A percentile compares a stretch with the other conserved stretches of the same genome.
These are phyloP conservation scores for Aspidoscelis tigris DNA, from an alignment of 2,113 vertebrate genomes.

Conservation along the genomic window DNA sequence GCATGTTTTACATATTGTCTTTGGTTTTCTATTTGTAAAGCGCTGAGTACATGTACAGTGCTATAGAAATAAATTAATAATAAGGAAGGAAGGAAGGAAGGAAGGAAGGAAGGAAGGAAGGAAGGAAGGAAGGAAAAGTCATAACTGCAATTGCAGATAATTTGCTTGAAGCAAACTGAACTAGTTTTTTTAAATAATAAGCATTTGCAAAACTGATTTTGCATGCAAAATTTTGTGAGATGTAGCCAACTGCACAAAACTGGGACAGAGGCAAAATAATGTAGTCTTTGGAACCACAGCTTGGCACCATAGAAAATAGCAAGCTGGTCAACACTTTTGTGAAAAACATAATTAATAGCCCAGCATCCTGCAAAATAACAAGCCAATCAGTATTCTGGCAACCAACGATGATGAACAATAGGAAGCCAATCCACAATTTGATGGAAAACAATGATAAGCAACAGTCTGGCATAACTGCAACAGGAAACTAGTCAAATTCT, in stretches of 20 bases:
- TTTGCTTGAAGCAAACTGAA: too few species aligned
- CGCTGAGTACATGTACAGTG: too few species aligned
- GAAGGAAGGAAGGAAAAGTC: not conserved
- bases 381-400: not conserved
- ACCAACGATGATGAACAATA: not conserved
- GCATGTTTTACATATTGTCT: too few species aligned
- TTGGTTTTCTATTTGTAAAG: too few species aligned
- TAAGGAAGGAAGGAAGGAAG: too few species aligned
- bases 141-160: not conserved
- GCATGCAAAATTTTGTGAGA: not conserved
- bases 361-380: not conserved
- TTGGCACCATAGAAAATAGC: not conserved
- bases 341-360: not conserved
- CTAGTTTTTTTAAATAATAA: too few species aligned
- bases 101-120: too few species aligned
- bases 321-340: not conserved
- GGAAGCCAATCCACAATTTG: not conserved
- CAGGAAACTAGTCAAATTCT: not conserved
- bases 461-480: not conserved
- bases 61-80: too few species aligned
- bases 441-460: not conserved
- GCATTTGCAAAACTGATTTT: not conserved
- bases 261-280: not conserved
- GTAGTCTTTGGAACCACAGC: not conserved
- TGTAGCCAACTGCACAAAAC: not conserved